Base-by-base conservation (phyloP, 2,113 vertebrate species). In the Bombycilla garrulus region DNA sequence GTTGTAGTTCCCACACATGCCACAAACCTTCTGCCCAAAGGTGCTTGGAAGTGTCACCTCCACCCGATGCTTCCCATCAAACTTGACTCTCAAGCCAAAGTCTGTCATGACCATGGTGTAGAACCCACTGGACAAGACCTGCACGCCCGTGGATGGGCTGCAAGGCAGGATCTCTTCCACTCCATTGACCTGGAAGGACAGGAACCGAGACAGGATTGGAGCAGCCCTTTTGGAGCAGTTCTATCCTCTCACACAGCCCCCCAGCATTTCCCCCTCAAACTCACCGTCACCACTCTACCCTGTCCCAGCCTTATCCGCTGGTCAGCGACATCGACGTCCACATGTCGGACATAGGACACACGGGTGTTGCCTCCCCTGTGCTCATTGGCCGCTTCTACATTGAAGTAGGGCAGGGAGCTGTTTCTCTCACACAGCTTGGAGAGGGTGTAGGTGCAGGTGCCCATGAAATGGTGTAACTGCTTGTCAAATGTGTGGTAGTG, bases 1-100 rank as follows among this genome's bases (percentile, higher is more conserved):
- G 6, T 97, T 97, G 88, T 95, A 97, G 81, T 97, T 97, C 14
- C 97, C 97, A 77, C 97, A 97, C 88, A 97, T 96, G 65, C 97
- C 97, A 64, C 97, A 97, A 26, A 97, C 96, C 74, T 97, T 96
- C 62, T 84, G 87, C 51, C n/a, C 54, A 88, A 96, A 97, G 53
- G 53, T 40, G 62, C 84, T 72, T 0, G 81, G 89, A 70, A 97
- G 90, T 4, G 74, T 92, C 78, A 97, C 97, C 62, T 96, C 96
- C 67, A 95, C 97, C 12, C 93, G 91, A 61, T 97, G 95, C 11
- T 42, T 95, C 72, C 97, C 97, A 81, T 97, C 97, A 94, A 97
- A 97, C 85, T 80, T 94, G 60, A 97, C 97, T 38, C 79, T 87
- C 70, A 97, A 67, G 70, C 97, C 97, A 83, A 97, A 97, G 50